Evolutionary conservation across 2,888 invertebrate species (phyloP).

Genomic region (Ecliptopera silaceata): DNA sequence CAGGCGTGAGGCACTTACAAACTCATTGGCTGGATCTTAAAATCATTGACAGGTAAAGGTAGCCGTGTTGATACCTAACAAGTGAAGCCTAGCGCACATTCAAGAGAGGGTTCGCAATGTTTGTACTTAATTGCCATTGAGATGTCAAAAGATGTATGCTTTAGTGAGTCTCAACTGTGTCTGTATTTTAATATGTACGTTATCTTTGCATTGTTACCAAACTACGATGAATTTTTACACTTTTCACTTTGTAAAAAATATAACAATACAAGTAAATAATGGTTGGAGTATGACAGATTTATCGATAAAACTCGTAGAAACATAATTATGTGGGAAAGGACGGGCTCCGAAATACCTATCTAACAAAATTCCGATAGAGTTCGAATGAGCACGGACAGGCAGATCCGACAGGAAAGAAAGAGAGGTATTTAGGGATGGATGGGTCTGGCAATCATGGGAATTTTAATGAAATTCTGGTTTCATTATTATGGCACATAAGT

Average conservation of each 20-base stretch:
- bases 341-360: conserved; percentile 4
- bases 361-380: conserved; percentile 17
- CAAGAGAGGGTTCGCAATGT: too few relatives aligned
- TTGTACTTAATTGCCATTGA: too few relatives aligned
- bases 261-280: too few relatives aligned
- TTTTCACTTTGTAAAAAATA: too few relatives aligned
- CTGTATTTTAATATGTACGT: too few relatives aligned
- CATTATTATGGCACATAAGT: neutral
- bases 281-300: neutral
- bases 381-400: conserved; percentile 9
- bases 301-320: neutral
- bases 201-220: too few relatives aligned
- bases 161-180: too few relatives aligned
- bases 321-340: neutral
- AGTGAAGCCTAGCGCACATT: too few relatives aligned
- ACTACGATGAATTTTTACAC: too few relatives aligned
- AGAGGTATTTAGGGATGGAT: conserved; percentile 15
- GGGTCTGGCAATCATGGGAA: too few relatives aligned
- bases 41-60: conserved; percentile 35
- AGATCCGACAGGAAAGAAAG: conserved; percentile 6
- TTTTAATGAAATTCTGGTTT: conserved; percentile 8
- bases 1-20: conserved; percentile 35
- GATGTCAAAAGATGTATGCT: too few relatives aligned
- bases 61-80: neutral
- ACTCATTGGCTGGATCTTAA: conserved; percentile 40